Percentiles rank a stretch among this genome's conserved stretches.
phyloP scores from a whole-genome alignment of 2,888 invertebrate genomes.

The Leptarthrus brevirostris region DNA sequence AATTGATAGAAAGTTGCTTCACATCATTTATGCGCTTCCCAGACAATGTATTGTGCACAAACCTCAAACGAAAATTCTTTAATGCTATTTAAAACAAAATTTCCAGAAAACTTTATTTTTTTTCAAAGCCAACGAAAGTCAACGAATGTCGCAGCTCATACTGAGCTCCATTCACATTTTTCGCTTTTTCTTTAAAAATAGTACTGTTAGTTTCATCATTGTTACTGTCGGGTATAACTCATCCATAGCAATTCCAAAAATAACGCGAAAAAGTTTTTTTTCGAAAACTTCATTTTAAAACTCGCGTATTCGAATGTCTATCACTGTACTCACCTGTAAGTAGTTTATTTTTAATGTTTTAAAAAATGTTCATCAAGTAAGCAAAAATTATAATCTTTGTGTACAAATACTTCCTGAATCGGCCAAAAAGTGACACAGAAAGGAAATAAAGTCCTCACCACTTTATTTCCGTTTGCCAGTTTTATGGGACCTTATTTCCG shows the following conservation, averaged over 20 bases:
- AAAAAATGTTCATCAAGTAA: no score
- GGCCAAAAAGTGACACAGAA: no score
- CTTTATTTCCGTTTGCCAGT: no score
- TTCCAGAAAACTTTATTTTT: neutral
- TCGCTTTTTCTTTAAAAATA: constrained; percentile 20
- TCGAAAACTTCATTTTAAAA: neutral
- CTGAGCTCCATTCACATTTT: neutral
- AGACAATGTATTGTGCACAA: constrained; percentile 6
- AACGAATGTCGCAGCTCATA: constrained; percentile 16
- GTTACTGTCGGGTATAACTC: neutral
- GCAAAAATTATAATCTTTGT: no score
- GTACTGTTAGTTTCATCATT: constrained; percentile 12
- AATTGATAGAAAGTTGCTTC: constrained; percentile 14
- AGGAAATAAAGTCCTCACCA: no score
- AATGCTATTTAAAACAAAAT: constrained; percentile 12
- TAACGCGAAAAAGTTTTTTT: neutral
- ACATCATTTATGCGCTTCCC: constrained; percentile 2
- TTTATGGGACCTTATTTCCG: no score
- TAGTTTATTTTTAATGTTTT: no score
- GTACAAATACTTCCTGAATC: no score
- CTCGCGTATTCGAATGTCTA: constrained; percentile 1
- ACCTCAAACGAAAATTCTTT: constrained; percentile 5
- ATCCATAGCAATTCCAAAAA: neutral
- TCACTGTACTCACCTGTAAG: neutral
- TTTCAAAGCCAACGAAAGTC: neutral